Evolutionary conservation across 2,888 invertebrate genomes (phyloP).

Genomic region (Andrena bicolor): DNA sequence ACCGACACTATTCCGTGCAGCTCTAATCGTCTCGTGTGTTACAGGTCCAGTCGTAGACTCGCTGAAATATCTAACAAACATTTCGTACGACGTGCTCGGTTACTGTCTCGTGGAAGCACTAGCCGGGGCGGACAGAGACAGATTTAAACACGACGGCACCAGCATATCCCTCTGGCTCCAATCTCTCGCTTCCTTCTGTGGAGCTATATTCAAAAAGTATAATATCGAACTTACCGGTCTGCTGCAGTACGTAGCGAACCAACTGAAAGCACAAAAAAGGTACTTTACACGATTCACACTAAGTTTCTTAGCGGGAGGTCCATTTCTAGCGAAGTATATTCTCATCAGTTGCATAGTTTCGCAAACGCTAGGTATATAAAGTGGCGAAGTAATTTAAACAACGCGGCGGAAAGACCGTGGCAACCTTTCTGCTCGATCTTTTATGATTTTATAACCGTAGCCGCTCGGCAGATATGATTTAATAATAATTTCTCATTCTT

Average conservation of each 20-base stretch:
- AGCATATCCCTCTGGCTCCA: slow-evolving; percentile 97
- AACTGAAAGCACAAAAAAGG: slow-evolving; percentile 98
- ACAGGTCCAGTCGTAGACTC: slow-evolving; percentile 97
- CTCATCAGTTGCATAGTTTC: background rate
- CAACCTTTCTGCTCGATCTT: background rate
- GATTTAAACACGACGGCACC: slow-evolving; percentile 95
- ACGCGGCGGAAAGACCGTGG: too few species aligned
- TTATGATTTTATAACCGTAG: too few species aligned
- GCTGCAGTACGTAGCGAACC: slow-evolving; percentile 98
- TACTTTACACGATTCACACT: slow-evolving; percentile 79
- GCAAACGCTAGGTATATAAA: too few species aligned
- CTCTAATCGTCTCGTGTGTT: slow-evolving; percentile 8
- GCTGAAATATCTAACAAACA: slow-evolving; percentile 96
- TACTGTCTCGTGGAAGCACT: slow-evolving; percentile 98
- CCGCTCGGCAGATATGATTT: background rate
- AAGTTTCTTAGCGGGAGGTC: slow-evolving; percentile 12
- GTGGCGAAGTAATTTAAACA: too few species aligned
- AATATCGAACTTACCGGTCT: slow-evolving; percentile 97
- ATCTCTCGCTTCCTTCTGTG: slow-evolving; percentile 97
- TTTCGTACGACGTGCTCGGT: slow-evolving; percentile 98
- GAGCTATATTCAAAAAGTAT: slow-evolving; percentile 98
- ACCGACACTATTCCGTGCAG: background rate
- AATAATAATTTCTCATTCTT: slow-evolving; percentile 21
- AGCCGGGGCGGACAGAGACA: slow-evolving; percentile 90
- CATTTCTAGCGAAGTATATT: background rate